Conservation (phyloP, 2,797 vertebrate genomes). For the Protonibea diacanthus region DNA sequence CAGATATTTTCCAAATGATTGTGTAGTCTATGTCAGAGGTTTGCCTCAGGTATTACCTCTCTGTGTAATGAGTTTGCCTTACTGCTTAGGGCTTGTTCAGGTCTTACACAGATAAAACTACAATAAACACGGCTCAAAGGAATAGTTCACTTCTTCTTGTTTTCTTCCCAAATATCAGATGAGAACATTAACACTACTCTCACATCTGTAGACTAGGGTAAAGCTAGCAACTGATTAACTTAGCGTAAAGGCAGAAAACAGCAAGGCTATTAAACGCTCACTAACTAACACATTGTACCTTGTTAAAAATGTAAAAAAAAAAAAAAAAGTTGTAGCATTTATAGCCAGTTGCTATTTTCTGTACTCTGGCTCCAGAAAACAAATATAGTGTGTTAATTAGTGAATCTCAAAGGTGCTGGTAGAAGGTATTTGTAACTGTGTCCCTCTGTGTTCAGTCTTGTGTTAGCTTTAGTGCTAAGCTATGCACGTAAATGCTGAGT, state of each 20-base stretch:
- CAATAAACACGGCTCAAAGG: slow-evolving; percentile 4
- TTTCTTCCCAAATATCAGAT: not conserved
- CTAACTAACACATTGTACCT: not conserved
- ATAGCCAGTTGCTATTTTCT: not conserved
- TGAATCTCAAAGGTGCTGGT: not conserved
- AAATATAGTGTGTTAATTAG: not conserved
- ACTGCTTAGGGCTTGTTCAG: slow-evolving; percentile 17
- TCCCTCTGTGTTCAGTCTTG: not conserved
- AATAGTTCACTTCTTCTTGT: not conserved
- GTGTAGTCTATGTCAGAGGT: slow-evolving; percentile 9
- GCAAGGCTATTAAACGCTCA: not conserved
- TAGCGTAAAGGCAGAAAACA: not conserved
- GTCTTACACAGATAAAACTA: slow-evolving; percentile 11
- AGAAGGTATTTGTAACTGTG: not conserved
- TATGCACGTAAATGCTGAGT: not conserved
- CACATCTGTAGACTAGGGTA: not conserved
- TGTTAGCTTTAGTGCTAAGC: not conserved
- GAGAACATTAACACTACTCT: not conserved
- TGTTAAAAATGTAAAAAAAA: not conserved
- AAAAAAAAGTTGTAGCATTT: not conserved
- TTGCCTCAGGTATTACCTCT: slow-evolving; percentile 6
- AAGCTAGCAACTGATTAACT: not conserved
- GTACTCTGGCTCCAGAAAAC: not conserved
- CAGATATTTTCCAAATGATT: slow-evolving; percentile 11
- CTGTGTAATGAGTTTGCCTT: not conserved